Evolutionary conservation across 2,113 vertebrate species (phyloP).

Genomic region (Hipposideros armiger): DNA sequence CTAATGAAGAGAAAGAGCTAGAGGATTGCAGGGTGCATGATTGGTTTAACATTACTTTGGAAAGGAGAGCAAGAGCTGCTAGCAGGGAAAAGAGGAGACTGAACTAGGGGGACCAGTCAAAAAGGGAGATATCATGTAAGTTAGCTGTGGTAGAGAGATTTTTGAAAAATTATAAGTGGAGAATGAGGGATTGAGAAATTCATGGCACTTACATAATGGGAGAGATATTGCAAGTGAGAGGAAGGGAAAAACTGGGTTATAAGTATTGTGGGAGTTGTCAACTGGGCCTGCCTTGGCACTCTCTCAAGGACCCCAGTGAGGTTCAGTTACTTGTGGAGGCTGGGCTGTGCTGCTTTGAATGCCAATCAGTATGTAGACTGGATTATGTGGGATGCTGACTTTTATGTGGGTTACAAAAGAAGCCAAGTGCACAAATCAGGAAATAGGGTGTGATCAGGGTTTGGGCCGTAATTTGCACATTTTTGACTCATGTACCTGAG

Average conservation of each 20-base stretch:
- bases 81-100: not conserved
- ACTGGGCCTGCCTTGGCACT: not conserved
- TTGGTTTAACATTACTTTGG: not conserved
- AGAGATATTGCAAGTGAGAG: not conserved
- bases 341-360: not conserved
- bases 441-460: not conserved
- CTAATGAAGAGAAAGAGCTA: not conserved
- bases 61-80: not conserved
- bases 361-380: not conserved
- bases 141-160: not conserved
- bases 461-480: not conserved
- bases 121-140: not conserved
- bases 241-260: not conserved
- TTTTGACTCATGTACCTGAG: constrained; percentile 19
- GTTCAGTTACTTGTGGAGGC: not conserved
- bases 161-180: not conserved
- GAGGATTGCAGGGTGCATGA: not conserved
- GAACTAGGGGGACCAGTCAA: not conserved
- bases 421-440: not conserved
- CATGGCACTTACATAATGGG: not conserved
- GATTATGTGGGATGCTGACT: not conserved
- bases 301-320: not conserved
- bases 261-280: not conserved
- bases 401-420: constrained; percentile 30
- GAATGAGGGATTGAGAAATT: not conserved